These are phyloP conservation scores for Oxyteleia sp. DNA, from an alignment of 2,888 invertebrate species.

Conservation along the genomic window DNA sequence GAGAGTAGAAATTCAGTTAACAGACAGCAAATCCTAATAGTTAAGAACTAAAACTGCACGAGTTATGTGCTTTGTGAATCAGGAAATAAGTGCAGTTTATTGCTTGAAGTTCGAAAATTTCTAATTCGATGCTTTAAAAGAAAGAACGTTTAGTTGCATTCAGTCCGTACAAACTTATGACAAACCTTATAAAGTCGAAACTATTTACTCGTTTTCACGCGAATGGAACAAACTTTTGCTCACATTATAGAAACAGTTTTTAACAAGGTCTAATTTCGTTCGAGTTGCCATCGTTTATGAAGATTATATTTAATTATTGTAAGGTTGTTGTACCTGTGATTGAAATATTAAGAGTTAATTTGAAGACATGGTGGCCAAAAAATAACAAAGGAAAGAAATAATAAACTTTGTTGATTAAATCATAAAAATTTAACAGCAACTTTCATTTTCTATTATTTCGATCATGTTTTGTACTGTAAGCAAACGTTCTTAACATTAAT, in stretches of 20 bases:
- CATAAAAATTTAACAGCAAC: no score
- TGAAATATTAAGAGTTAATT: no score
- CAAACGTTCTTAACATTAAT: slow-evolving; percentile 2
- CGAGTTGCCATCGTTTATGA: slow-evolving; percentile 16
- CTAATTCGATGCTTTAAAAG: slow-evolving; percentile 40
- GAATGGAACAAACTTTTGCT: slow-evolving; percentile 15
- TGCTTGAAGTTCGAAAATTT: slow-evolving; percentile 3
- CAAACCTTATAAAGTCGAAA: slow-evolving; percentile 36
- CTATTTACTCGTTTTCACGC: slow-evolving; percentile 30
- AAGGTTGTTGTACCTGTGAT: no score
- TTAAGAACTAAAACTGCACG: slow-evolving; percentile 4
- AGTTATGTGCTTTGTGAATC: slow-evolving; percentile 2
- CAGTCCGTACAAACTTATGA: slow-evolving; percentile 46
- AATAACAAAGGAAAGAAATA: no score
- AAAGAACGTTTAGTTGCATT: slow-evolving; percentile 35
- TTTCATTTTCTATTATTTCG: no score
- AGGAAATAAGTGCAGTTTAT: slow-evolving; percentile 34
- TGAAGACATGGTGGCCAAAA: no score
- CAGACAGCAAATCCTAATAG: slow-evolving; percentile 6
- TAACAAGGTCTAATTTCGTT: slow-evolving; percentile 38
- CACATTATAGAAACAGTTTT: slow-evolving; percentile 31
- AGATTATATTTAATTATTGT: no score
- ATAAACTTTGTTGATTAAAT: no score
- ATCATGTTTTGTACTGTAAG: no score
- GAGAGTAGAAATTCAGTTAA: slow-evolving; percentile 13